Percentiles rank a stretch among this genome's conserved stretches.
Evolutionary conservation across 2,888 invertebrate genomes (phyloP).

Genomic region (Drosophila pseudotakahashii): DNA sequence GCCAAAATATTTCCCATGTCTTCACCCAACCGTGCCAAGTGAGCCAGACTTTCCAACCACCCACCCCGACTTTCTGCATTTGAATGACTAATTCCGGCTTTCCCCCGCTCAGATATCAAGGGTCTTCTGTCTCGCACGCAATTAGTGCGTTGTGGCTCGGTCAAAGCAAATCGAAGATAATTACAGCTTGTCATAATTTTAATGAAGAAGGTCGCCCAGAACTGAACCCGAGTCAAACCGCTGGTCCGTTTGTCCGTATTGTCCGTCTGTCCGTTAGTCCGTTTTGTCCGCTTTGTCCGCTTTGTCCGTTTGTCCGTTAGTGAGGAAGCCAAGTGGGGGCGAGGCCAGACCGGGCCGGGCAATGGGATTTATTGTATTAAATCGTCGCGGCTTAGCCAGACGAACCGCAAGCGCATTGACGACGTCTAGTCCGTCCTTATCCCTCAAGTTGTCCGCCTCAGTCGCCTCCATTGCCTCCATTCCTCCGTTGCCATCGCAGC

Average conservation of each 20-base stretch:
- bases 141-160: constrained; percentile 68
- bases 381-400: constrained; percentile 54
- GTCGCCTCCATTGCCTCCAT: background rate
- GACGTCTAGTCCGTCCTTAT: constrained; percentile 13
- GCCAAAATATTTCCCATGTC: background rate
- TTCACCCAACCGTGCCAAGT: background rate
- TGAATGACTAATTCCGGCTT: constrained; percentile 56
- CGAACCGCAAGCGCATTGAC: constrained; percentile 39
- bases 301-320: background rate
- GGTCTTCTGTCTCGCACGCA: constrained; percentile 63
- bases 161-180: constrained; percentile 80
- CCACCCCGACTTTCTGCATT: background rate
- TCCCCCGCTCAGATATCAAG: constrained; percentile 41
- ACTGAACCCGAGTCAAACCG: constrained; percentile 50
- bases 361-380: constrained; percentile 65
- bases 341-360: constrained; percentile 8
- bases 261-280: constrained; percentile 5
- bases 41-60: constrained; percentile 11
- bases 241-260: no score
- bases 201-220: constrained; percentile 75
- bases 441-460: background rate
- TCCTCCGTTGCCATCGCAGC: constrained; percentile 23
- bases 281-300: background rate
- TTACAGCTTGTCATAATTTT: constrained; percentile 80
- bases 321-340: constrained; percentile 16